Percentiles rank a stretch among this genome's conserved stretches.
Conservation (phyloP, 1,140 invertebrate species). For the Brachionus rubens region DNA sequence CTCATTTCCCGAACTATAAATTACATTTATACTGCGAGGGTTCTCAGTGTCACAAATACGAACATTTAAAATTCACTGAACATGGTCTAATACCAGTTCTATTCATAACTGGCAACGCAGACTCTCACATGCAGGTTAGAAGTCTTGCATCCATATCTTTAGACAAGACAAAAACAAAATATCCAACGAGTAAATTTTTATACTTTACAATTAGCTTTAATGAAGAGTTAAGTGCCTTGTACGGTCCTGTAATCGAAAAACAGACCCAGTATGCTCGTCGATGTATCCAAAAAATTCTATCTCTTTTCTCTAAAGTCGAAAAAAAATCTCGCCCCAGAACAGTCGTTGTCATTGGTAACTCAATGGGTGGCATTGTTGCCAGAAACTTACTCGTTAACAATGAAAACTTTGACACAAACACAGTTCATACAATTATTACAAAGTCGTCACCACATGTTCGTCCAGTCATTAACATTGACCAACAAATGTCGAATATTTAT, state of each 20-base stretch:
- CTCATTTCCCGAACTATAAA: conserved; percentile 32
- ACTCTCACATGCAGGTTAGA: conserved; percentile 41
- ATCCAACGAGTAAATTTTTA: background rate
- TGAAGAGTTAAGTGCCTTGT: conserved; percentile 46
- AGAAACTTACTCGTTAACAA: background rate
- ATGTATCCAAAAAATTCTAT: conserved; percentile 27
- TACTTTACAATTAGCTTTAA: conserved; percentile 46
- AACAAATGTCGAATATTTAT: conserved; percentile 11
- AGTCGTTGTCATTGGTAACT: conserved; percentile 44
- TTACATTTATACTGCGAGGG: conserved; percentile 45
- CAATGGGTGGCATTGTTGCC: conserved; percentile 42
- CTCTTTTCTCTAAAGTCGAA: background rate
- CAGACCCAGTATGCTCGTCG: conserved; percentile 23
- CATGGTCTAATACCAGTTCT: conserved; percentile 13
- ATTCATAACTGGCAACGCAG: conserved; percentile 46
- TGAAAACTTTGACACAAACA: background rate
- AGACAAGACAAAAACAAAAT: conserved; percentile 7
- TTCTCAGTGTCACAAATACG: conserved; percentile 26
- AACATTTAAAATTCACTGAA: conserved; percentile 10
- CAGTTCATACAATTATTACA: conserved; percentile 8
- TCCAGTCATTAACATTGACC: conserved; percentile 33
- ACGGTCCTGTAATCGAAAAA: conserved; percentile 10
- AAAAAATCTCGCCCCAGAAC: background rate
- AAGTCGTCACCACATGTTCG: conserved; percentile 25
- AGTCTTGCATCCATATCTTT: conserved; percentile 38